A percentile compares a stretch with the other conserved stretches of the same genome.
These are phyloP conservation scores for Cabera pusaria DNA, from an alignment of 2,888 invertebrate genomes.

Conservation along the genomic window DNA sequence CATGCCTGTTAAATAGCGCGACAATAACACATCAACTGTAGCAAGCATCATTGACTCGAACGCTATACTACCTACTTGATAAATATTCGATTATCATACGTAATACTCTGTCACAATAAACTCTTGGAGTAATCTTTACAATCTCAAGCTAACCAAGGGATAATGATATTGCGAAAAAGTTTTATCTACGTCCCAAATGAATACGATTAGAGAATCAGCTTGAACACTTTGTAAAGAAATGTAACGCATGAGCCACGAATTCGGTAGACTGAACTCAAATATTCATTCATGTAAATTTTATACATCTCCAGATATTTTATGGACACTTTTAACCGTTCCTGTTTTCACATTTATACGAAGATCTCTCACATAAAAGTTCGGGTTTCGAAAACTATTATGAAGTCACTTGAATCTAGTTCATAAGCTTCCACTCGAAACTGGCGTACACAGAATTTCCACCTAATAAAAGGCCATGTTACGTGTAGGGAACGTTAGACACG, in stretches of 20 bases:
- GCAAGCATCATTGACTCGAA: constrained; percentile 76
- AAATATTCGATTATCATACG: constrained; percentile 20
- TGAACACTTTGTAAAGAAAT: constrained; percentile 37
- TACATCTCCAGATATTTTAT: constrained; percentile 37
- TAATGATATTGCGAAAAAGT: constrained; percentile 45
- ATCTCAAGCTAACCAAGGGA: constrained; percentile 2
- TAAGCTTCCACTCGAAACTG: constrained; percentile 63
- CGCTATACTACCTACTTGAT: constrained; percentile 38
- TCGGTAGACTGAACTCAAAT: constrained; percentile 41
- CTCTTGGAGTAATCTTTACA: constrained; percentile 4
- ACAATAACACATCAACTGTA: constrained; percentile 73
- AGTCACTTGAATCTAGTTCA: constrained; percentile 47
- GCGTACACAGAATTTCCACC: constrained; percentile 80
- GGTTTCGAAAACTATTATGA: constrained; percentile 37
- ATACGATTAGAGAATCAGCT: constrained; percentile 27
- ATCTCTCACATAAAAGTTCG: constrained; percentile 25
- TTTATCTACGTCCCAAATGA: constrained; percentile 31
- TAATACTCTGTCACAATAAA: constrained; percentile 18
- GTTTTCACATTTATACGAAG: constrained; percentile 31
- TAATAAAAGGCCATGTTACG: constrained; percentile 81
- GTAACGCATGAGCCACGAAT: constrained; percentile 25
- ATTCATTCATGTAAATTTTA: constrained; percentile 57
- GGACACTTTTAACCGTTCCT: constrained; percentile 34
- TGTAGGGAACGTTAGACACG: constrained; percentile 78
- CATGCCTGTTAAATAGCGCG: constrained; percentile 66